Base-by-base conservation (phyloP, 1,140 invertebrate species). In the Nixonia krombeini region DNA sequence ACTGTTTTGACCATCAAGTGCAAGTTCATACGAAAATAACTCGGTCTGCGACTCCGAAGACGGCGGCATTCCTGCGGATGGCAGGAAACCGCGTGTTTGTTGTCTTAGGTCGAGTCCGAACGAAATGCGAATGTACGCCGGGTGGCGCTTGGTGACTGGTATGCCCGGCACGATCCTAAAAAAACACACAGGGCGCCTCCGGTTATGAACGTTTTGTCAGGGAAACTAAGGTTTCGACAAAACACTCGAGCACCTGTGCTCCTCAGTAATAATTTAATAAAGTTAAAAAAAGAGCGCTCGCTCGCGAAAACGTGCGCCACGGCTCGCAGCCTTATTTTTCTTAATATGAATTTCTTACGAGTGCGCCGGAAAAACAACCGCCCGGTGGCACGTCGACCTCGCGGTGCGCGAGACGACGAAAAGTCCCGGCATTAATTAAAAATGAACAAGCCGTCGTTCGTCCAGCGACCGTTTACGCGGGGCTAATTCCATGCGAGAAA, bases 131-230 rank as follows among this genome's bases (percentile, higher is more conserved):
- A 72, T 72, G 61, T 52, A 63, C 66, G 59, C 59, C 59, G 62
- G 4, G 70, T 70, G 62, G 62, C 67, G 72, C 57, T 68, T 42
- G 61, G 64, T 75, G n/a, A n/a, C 74, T 64, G 70, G 63, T 73
- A 75, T 75, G 73, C 68, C 46, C 62, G 62, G 59, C 64, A 55
- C 68, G 75, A 81, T 79, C 79, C 78, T 81, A 81, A 81, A 81
- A 77, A 78, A 81, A 81, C 79, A 81, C 66, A 65, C 70, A 62
- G 45, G 75, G 70, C 79, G 75, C 77, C 76, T 69, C 69, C 76
- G 64, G 77, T 77, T 77, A 77, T 72, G 73, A 80, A 80, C 75
- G 74, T 77, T 73, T 80, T 80, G 78, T 76, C 59, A 73, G 64
- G 73, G 76, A 78, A 79, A 80, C 73, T 75, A 78, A 69, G 68